A percentile compares a stretch with the other conserved stretches of the same genome.
phyloP scores from a whole-genome alignment of 2,888 invertebrate species.

The Plutella xylostella region DNA sequence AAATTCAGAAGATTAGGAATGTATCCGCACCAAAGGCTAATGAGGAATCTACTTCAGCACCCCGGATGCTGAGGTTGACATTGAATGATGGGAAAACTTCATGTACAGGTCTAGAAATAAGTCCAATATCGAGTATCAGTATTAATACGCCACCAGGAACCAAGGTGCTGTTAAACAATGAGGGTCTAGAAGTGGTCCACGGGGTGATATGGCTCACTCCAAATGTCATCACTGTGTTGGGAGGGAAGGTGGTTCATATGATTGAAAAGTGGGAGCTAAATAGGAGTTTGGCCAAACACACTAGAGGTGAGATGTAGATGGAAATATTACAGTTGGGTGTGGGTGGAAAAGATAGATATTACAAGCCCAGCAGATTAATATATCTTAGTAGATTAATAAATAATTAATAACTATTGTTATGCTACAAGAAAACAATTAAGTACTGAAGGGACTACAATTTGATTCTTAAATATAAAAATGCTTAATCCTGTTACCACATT shows the following conservation, averaged over 20 bases:
- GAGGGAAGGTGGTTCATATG: conserved; percentile 85
- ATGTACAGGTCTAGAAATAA: conserved; percentile 83
- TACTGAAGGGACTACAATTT: too few relatives aligned
- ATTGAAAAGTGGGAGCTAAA: conserved; percentile 91
- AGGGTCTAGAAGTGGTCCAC: conserved; percentile 70
- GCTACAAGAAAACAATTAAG: too few relatives aligned
- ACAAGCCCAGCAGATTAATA: too few relatives aligned
- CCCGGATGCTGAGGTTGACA: conserved; percentile 85
- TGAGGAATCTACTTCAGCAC: conserved; percentile 85
- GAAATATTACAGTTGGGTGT: too few relatives aligned
- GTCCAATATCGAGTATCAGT: conserved; percentile 76
- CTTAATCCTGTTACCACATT: too few relatives aligned
- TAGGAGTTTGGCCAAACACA: conserved; percentile 73
- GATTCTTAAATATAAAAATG: too few relatives aligned
- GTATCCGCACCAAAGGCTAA: conserved; percentile 91
- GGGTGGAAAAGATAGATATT: too few relatives aligned
- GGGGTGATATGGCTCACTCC: conserved; percentile 81
- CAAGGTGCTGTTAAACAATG: conserved; percentile 72
- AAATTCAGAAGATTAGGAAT: conserved; percentile 90
- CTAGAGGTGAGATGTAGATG: conserved; percentile 64
- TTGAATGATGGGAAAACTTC: conserved; percentile 87
- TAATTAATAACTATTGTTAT: too few relatives aligned
- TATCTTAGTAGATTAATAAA: too few relatives aligned
- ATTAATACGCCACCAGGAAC: conserved; percentile 92
- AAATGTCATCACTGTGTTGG: conserved; percentile 76